Conservation (phyloP, 2,888 invertebrate species). For the Lissonota sp. region DNA sequence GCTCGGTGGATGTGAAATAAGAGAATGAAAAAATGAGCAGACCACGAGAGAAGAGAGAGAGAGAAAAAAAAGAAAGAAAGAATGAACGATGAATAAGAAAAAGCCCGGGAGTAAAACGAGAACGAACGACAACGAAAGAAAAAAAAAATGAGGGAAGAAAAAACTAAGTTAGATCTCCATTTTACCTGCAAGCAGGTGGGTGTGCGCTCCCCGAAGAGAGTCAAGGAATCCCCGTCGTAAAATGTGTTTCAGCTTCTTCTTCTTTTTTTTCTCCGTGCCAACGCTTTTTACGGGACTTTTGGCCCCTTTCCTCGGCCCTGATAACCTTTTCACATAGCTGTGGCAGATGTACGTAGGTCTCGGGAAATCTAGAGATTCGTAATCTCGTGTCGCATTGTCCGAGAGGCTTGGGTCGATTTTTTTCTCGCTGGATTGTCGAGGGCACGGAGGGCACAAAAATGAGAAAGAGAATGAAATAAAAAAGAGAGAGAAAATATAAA, state of each 20-base stretch:
- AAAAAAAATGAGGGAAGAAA: constrained; percentile 15
- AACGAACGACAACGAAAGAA: constrained; percentile 21
- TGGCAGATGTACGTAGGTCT: neutral
- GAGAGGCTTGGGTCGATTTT: constrained; percentile 1
- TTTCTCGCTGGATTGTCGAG: constrained; percentile 1
- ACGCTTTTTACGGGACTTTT: constrained; percentile 20
- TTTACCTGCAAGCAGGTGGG: constrained; percentile 27
- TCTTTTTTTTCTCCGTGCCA: constrained; percentile 26
- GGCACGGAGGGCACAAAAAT: neutral
- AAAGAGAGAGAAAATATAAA: neutral
- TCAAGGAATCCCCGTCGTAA: constrained; percentile 52
- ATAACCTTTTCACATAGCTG: constrained; percentile 10
- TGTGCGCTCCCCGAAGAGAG: constrained; percentile 25
- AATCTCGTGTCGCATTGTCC: constrained; percentile 42
- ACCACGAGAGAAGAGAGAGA: constrained; percentile 10
- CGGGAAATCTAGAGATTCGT: constrained; percentile 24
- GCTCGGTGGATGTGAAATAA: constrained; percentile 33
- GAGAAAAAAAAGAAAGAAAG: constrained; percentile 31
- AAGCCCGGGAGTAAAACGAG: constrained; percentile 44
- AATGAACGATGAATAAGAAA: constrained; percentile 57
- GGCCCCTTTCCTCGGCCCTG: constrained; percentile 16
- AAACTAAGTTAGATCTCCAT: constrained; percentile 41
- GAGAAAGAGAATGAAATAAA: neutral
- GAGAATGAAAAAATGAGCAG: constrained; percentile 44
- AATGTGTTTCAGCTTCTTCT: constrained; percentile 46